Evolutionary conservation across 2,113 vertebrate species (phyloP).

Genomic region (Oceanites oceanicus): DNA sequence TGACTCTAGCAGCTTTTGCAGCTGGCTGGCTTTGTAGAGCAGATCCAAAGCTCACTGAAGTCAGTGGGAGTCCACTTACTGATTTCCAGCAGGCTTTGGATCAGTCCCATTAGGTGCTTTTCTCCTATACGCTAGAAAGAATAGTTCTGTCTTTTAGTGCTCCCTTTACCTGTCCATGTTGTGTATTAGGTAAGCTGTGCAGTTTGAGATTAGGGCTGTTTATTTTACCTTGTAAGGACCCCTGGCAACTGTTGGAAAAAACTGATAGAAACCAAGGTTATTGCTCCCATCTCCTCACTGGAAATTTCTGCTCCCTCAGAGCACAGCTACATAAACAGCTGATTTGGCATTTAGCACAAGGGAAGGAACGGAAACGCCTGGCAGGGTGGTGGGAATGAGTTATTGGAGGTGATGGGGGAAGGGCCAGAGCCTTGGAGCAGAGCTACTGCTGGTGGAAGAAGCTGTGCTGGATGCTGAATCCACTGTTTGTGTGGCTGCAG

Average conservation of each 20-base stretch:
- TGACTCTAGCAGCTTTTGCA: conserved; percentile 33
- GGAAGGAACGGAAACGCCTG: background rate
- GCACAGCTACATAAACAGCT: conserved; percentile 52
- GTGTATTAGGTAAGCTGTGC: background rate
- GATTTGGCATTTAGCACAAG: conserved; percentile 35
- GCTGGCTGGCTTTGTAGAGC: background rate
- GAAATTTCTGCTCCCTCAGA: conserved; percentile 36
- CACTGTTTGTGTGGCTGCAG: background rate
- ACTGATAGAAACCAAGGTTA: background rate
- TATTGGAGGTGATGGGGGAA: background rate
- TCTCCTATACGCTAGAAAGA: background rate
- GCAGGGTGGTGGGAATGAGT: conserved; percentile 39
- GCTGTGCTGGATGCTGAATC: background rate
- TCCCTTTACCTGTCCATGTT: background rate
- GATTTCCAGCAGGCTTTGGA: background rate
- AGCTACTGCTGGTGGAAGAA: background rate
- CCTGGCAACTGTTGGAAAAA: background rate
- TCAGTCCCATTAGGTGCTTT: background rate
- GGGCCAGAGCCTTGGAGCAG: background rate
- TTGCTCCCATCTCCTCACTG: conserved; percentile 27
- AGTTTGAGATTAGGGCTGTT: background rate
- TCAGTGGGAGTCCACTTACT: background rate
- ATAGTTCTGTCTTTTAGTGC: background rate
- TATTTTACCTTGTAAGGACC: background rate
- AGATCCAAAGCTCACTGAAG: conserved; percentile 16